Conservation (phyloP, 1,140 invertebrate genomes). For the Argopecten irradians region DNA sequence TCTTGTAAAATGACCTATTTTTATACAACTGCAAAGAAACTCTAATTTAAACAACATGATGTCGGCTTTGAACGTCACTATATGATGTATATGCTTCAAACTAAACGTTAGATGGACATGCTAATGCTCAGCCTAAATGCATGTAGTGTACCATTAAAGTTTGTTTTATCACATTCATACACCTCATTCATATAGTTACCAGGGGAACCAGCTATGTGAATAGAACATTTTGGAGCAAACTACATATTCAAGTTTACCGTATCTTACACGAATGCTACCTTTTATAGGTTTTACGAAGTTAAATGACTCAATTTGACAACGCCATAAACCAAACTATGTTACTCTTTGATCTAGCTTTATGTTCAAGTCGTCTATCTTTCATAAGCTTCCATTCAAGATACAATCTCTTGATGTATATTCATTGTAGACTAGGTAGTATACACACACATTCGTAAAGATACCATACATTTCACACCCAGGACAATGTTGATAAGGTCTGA, state of each 20-base stretch:
- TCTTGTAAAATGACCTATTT: background rate
- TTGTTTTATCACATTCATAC: background rate
- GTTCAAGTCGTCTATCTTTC: no score
- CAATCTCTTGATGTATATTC: no score
- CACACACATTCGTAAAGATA: no score
- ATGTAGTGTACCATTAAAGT: background rate
- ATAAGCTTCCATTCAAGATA: constrained; percentile 9
- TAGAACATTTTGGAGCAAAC: background rate
- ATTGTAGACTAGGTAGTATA: no score
- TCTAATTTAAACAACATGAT: background rate
- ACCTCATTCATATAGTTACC: background rate
- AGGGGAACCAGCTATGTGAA: background rate
- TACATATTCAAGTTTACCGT: background rate
- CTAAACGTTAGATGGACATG: background rate
- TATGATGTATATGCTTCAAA: no score
- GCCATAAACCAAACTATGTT: background rate
- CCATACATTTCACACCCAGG: no score
- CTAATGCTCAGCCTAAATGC: background rate
- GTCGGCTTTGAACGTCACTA: background rate
- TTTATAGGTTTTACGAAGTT: background rate
- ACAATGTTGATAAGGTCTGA: no score
- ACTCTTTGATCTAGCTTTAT: background rate
- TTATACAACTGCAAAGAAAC: background rate
- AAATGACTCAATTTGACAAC: background rate
- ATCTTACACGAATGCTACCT: background rate